Evolutionary conservation across 2,113 vertebrate genomes (phyloP), one percentile per base, ranked within the genome.

Genomic region (Chunga burmeisteri): DNA sequence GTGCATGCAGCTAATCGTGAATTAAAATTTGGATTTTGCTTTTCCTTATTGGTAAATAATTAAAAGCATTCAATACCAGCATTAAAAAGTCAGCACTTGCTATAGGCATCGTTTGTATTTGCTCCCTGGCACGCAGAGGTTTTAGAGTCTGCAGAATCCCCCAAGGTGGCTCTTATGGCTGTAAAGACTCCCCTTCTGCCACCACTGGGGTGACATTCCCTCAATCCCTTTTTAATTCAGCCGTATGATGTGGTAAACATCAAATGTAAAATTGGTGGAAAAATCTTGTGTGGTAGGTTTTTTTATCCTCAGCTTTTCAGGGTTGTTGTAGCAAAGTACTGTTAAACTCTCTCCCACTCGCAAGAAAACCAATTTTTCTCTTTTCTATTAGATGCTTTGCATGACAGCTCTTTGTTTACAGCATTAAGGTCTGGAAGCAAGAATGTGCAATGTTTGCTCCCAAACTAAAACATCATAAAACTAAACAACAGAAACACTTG

Each of bases 1-100:
- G 34, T 0, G 0, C 19, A 21, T 8, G 2, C 6, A 58, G n/a
- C 42, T 47, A 78, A 78, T 12, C 0, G 0, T 11, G 7, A 67
- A 32, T 47, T 78, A 52, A 63, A 66, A 50, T 13, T n/a, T 61
- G 20, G 32, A 77, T 56, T 86, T 90, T 78, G 32, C 42, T 71
- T 77, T 50, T 34, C n/a, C 19, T 85, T 44, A 6, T 23, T 47
- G 15, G 50, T 46, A 72, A 77, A 50, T n/a, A 49, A 84, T 30
- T 22, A 62, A 49, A 88, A 84, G 26, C 38, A 47, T 50, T 65
- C 38, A 53, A 30, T 49, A 58, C 3, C 21, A 74, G 38, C 55
- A 70, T 25, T 75, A 58, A 85, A 81, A 55, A 36, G 46, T 49
- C 63, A 77, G 19, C 11, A 9, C 17, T 50, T 50, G 16, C 62